phyloP scores from a whole-genome alignment of 2,888 invertebrate genomes.

The Diachrysia chrysitis region DNA sequence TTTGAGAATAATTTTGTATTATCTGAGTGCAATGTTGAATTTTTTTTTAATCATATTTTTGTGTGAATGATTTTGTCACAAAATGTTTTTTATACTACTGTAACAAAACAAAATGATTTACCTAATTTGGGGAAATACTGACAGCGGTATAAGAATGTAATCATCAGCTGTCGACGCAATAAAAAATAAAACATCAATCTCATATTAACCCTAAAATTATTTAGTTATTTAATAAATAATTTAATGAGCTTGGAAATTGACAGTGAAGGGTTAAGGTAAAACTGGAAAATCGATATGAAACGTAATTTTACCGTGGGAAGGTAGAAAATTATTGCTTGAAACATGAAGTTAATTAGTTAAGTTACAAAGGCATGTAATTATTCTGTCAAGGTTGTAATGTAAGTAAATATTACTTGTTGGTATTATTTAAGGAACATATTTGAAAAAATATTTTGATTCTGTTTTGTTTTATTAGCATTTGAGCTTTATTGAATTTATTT shows the following conservation, averaged over 20 bases:
- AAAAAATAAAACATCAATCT: background rate
- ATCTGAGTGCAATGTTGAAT: no score
- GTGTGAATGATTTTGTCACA: no score
- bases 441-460: background rate
- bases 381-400: conserved; percentile 27
- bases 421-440: conserved; percentile 10
- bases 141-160: no score
- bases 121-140: no score
- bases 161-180: background rate
- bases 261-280: conserved; percentile 5
- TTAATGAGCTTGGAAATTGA: background rate
- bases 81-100: no score
- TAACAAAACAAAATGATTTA: background rate
- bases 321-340: conserved; percentile 30
- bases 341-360: conserved; percentile 46
- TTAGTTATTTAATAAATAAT: conserved; percentile 2
- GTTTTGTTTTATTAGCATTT: no score
- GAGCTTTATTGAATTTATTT: no score
- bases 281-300: conserved; percentile 35
- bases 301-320: conserved; percentile 28
- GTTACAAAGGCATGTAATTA: conserved; percentile 39
- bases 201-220: background rate
- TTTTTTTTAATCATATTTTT: no score
- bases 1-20: no score
- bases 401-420: conserved; percentile 29